Base-by-base conservation (phyloP, 2,888 invertebrate genomes). In the Drepanosiphum platanoidis region DNA sequence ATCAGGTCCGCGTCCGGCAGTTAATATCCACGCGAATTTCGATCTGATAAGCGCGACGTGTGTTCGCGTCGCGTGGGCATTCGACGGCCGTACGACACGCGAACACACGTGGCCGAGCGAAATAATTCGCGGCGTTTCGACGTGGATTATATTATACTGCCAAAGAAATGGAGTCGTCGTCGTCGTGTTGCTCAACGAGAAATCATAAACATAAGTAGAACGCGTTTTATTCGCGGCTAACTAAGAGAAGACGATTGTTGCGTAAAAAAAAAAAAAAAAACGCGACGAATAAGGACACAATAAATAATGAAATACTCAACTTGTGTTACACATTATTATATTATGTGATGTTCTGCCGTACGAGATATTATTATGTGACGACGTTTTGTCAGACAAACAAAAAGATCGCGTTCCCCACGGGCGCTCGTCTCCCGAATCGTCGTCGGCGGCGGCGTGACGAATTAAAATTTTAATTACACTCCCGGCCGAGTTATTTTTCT, bases 201-300 rank as follows among this genome's bases (percentile, higher is more conserved):
- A n/a, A 81, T 81, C 15, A 18, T 70, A 81, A 68, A 52, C 68
- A 68, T 61, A 81, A 81, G 30, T 81, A 52, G 70, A 70, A 81
- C 81, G 71, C 81, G 81, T 81, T 52, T 68, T 81, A 71, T 34
- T 68, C 22, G 52, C 32, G 30, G 22, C 68, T 71, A 58, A 81
- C 27, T 71, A 30, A 70, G 68, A 70, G 71, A 70, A 68, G 79
- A 80, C 34, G 79, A 80, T 42, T 68, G 68, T 80, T 80, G 34
- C 79, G 79, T 80, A 80, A 80, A 80, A 80, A 64, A 61, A 61
- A 61, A 58, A 58, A 36, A 71, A 79, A 77, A 66, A 22, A 80
- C 46, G 46, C 32, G 32, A 52, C 32, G 30, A 68, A 80, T 68
- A 80, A n/a, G 68, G 68, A 80, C 79, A 68, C 68, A 66, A 78